Evolutionary conservation across 2,113 vertebrate species (phyloP), one percentile per base, ranked within the genome.

Genomic region (Dinomys branickii): DNA sequence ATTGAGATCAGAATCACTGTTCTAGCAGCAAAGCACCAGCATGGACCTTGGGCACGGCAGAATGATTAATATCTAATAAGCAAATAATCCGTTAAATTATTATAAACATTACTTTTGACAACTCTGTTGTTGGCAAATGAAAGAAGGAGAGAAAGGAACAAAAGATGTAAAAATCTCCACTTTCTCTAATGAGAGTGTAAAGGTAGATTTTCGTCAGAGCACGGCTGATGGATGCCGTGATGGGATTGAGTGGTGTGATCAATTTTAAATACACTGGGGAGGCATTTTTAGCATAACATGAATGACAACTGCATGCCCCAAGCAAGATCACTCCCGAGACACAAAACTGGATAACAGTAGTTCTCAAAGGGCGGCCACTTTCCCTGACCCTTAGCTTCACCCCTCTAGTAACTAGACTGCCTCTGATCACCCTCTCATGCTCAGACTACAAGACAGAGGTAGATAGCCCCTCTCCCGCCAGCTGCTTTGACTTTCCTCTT

Each of bases 1-100:
- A 99, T 99, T 99, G 99, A 99, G 99, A 99, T 99, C 99, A 99
- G 99, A 99, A 99, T 99, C 99, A 97, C 99, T 99, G 99, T 99
- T 99, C 99, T 99, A 99, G 99, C 98, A 98, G 98, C 99, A 98
- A 98, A 99, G 98, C 99, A 98, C 98, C 98, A 98, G 98, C 98
- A 96, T 96, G 98, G 98, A 97, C 98, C 98, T 98, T 97, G 86
- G 99, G 99, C 98, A 98, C 98, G 96, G 98, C 99, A 98, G 99
- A 97, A 98, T 99, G 99, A 99, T 99, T 99, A 99, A 99, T 99
- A 99, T 98, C 99, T 99, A 99, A 99, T 99, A 99, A 99, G 99
- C 99, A 99, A 99, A 99, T 99, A 99, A 99, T 99, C 99, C 98
- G 98, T 99, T 99, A 99, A 99, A 99, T 99, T 99, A 99, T 99